Conservation (phyloP, 2,888 invertebrate genomes). For the Hypena proboscidalis region DNA sequence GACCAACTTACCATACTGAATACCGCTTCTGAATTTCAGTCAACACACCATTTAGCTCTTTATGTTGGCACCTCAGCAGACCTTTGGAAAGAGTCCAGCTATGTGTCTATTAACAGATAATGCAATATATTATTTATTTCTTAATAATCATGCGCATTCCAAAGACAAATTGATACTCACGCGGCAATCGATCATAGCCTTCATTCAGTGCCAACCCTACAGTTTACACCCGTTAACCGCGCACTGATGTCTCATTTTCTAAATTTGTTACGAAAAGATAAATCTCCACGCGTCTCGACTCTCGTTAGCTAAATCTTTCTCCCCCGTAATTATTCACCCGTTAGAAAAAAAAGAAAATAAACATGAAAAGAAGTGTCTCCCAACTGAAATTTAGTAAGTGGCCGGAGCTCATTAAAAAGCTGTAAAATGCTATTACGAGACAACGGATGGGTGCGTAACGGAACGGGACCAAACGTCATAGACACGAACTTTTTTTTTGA, state of each 20-base stretch:
- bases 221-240: conserved; percentile 45
- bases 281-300: conserved; percentile 74
- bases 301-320: conserved; percentile 82
- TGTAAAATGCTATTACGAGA: conserved; percentile 78
- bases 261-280: conserved; percentile 83
- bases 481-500: conserved; percentile 29
- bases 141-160: neutral
- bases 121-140: too few species aligned
- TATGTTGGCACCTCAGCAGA: too few species aligned
- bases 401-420: conserved; percentile 80
- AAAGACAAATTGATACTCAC: conserved; percentile 5
- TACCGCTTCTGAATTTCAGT: too few species aligned
- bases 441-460: conserved; percentile 62
- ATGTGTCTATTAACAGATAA: too few species aligned
- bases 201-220: conserved; percentile 41
- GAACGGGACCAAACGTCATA: conserved; percentile 47
- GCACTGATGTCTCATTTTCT: conserved; percentile 83
- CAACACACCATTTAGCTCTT: too few species aligned
- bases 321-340: conserved; percentile 76
- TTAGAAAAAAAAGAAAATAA: conserved; percentile 60
- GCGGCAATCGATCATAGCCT: conserved; percentile 20
- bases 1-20: too few species aligned
- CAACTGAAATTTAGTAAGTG: conserved; percentile 76
- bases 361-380: conserved; percentile 76
- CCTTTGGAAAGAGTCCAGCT: too few species aligned